Base-by-base conservation (phyloP, 1,140 invertebrate species). In the Papilio dardanus region DNA sequence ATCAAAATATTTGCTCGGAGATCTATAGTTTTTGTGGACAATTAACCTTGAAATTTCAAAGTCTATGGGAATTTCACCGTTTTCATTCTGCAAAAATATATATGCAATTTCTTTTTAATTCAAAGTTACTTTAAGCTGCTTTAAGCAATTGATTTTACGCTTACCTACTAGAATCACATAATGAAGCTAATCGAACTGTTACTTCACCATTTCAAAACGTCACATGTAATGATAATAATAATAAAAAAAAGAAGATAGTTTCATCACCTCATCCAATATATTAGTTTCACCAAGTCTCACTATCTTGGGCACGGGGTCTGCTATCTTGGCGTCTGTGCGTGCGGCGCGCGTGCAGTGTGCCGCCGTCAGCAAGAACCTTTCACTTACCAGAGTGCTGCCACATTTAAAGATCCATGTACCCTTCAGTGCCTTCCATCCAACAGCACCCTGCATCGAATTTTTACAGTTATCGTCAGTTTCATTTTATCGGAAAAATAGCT, bases 21-120 rank as follows among this genome's bases (percentile, higher is more conserved):
- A 79, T 33, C 82, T 81, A 77, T 94, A 95, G 10, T 92, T 75
- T 0, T 94, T 94, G 88, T 95, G 94, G 14, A 78, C 79, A 12
- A 92, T 90, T 3, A 93, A 85, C 67, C 82, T 79, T 28, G 77
- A 71, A 6, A 95, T 91, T 12, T 68, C 74, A 4, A 65, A 67
- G 46, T 82, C 79, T 7, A 19, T n/a, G 8, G 78, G 77, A 37
- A 24, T 19, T 35, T 12, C 35, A 46, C 50, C 74, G 24, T 74
- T 76, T 28, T 66, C 35, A 71, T 50, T 74, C 77, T 81, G 37
- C 50, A 62, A 10, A 58, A 24, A 54, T 3, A 58, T 12, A 19
- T n/a, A n/a, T n/a, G n/a, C 42, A 19, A 46, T n/a, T 46, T 46
- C 3, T 46, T 14, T 68, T 28, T 75, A 74, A n/a, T n/a, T n/a